Conservation (phyloP, 2,797 vertebrate species). For the Antennarius maculatus region DNA sequence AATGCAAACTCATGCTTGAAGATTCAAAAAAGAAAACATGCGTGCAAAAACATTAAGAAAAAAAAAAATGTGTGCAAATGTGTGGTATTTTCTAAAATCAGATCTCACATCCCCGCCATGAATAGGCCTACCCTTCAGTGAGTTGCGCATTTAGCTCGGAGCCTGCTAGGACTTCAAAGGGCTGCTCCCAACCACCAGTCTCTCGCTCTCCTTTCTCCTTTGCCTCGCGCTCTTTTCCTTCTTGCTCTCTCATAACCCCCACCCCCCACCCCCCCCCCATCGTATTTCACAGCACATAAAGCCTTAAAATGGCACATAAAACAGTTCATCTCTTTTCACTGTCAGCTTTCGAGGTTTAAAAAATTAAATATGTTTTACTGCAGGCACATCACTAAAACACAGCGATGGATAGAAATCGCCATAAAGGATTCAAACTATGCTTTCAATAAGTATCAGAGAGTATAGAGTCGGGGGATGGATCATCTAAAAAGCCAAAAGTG, state of each 20-base stretch:
- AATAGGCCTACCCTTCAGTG: conserved; percentile 67
- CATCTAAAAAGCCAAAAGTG: conserved; percentile 45
- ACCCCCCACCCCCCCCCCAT: conserved; percentile 37
- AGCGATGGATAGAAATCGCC: conserved; percentile 61
- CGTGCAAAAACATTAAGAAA: conserved; percentile 14
- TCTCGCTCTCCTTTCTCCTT: conserved; percentile 46
- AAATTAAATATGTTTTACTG: conserved; percentile 84
- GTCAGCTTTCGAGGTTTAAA: conserved; percentile 80
- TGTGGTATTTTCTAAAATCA: conserved; percentile 11
- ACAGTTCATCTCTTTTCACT: conserved; percentile 87
- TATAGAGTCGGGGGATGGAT: conserved; percentile 54
- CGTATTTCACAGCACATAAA: conserved; percentile 86
- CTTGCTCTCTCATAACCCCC: conserved; percentile 75
- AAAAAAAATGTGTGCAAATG: conserved; percentile 14
- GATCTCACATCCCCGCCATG: conserved; percentile 53
- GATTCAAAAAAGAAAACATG: conserved; percentile 26
- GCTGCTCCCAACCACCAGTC: conserved; percentile 61
- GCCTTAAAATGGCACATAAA: conserved; percentile 88
- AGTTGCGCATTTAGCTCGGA: conserved; percentile 65
- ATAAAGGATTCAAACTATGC: conserved; percentile 64
- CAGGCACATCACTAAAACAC: conserved; percentile 83
- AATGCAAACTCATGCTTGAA: conserved; percentile 32
- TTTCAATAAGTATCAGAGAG: conserved; percentile 53
- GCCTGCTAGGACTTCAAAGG: conserved; percentile 73
- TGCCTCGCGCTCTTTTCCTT: conserved; percentile 57